Conservation (phyloP, 2,797 vertebrate genomes). For the Eospalax fontanierii region DNA sequence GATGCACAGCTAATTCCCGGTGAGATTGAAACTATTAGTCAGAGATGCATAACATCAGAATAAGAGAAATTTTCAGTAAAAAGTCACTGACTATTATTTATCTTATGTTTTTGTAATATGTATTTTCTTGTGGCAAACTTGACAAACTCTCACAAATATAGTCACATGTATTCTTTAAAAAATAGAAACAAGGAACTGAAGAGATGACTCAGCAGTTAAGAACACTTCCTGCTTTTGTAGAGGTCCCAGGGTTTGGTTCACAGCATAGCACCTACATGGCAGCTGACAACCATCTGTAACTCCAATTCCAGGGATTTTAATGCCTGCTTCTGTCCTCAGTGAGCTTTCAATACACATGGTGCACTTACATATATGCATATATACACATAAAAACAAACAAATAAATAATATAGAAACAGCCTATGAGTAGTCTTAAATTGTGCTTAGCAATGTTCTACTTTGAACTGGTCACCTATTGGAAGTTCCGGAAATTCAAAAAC, state of each 20-base stretch:
- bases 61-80: constrained; percentile 43
- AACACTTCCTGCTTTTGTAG: too few relatives aligned
- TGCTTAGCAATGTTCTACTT: not conserved
- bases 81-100: constrained; percentile 28
- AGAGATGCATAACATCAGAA: constrained; percentile 31
- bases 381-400: too few relatives aligned
- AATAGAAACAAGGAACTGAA: too few relatives aligned
- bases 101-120: constrained; percentile 42
- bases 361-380: too few relatives aligned
- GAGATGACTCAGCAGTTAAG: too few relatives aligned
- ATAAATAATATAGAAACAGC: not conserved
- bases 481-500: constrained; percentile 15
- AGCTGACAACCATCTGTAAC: too few relatives aligned
- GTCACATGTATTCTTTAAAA: not conserved
- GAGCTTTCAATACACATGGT: too few relatives aligned
- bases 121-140: constrained; percentile 40
- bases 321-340: too few relatives aligned
- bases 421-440: not conserved
- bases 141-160: not conserved
- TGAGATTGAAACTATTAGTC: constrained; percentile 75
- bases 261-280: too few relatives aligned
- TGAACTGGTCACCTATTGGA: constrained; percentile 22
- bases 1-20: constrained; percentile 68
- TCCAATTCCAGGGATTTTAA: too few relatives aligned
- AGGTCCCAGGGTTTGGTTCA: too few relatives aligned